Conservation (phyloP, 2,888 invertebrate genomes). For the Aromia moschata region DNA sequence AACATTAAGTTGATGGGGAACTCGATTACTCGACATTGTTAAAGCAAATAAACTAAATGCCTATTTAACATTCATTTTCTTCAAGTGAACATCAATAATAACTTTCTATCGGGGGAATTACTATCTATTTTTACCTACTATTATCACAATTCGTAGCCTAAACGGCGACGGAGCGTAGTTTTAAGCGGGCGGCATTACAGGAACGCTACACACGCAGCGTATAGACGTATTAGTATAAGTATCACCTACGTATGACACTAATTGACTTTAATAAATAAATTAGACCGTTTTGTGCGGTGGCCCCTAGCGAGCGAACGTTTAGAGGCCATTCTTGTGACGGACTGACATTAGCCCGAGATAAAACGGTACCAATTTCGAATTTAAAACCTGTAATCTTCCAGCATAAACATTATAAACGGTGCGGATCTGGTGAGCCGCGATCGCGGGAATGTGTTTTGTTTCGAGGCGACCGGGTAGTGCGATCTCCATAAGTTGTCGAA, state of each 20-base stretch:
- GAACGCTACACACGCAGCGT: too few species aligned
- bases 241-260: constrained; percentile 55
- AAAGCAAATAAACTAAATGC: too few species aligned
- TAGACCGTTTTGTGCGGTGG: constrained; percentile 51
- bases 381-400: constrained; percentile 9
- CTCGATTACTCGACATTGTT: too few species aligned
- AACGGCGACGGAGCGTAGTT: too few species aligned
- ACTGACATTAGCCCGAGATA: constrained; percentile 21
- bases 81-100: too few species aligned
- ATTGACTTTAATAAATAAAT: constrained; percentile 63
- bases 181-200: too few species aligned
- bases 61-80: too few species aligned
- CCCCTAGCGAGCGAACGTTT: constrained; percentile 41
- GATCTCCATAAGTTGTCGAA: too few species aligned
- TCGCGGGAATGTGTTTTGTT: constrained; percentile 7
- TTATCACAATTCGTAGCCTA: too few species aligned
- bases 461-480: not conserved
- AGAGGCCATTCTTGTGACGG: constrained; percentile 28
- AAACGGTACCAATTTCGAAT: constrained; percentile 32
- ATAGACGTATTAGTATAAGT: constrained; percentile 20
- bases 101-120: too few species aligned
- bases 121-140: too few species aligned
- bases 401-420: not conserved
- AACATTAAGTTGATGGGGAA: too few species aligned
- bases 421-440: constrained; percentile 3